Percentiles rank a stretch among this genome's conserved stretches.
These are phyloP conservation scores for Sesia apiformis DNA, from an alignment of 2,888 invertebrate genomes.

Conservation along the genomic window DNA sequence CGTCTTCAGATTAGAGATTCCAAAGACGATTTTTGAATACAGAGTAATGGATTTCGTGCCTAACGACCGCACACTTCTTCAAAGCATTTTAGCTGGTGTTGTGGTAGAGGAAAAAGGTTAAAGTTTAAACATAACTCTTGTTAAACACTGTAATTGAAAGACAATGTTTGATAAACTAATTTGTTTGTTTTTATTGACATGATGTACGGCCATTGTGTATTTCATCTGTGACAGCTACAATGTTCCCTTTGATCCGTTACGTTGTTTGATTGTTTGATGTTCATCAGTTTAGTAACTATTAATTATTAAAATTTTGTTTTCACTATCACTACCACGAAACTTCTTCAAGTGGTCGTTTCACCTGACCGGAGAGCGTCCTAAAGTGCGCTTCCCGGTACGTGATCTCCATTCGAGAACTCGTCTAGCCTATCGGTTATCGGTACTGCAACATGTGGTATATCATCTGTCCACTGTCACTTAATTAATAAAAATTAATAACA, in stretches of 20 bases:
- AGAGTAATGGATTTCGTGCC: background rate
- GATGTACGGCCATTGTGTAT: slow-evolving; percentile 8
- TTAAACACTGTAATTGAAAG: slow-evolving; percentile 15
- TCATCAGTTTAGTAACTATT: too few relatives aligned
- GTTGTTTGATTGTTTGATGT: slow-evolving; percentile 1
- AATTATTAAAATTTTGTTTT: background rate
- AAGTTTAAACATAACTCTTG: slow-evolving; percentile 8
- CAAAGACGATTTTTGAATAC: background rate
- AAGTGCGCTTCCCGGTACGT: too few relatives aligned
- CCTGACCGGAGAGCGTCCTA: too few relatives aligned
- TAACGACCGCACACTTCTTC: background rate
- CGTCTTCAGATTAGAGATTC: background rate
- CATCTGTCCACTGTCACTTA: too few relatives aligned
- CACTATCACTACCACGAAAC: background rate
- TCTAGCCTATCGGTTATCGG: too few relatives aligned
- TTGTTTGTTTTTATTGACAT: slow-evolving; percentile 9
- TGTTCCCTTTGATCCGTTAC: slow-evolving; percentile 3
- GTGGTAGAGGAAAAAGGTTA: slow-evolving; percentile 2
- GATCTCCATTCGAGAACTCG: too few relatives aligned
- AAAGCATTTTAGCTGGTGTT: background rate
- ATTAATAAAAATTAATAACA: too few relatives aligned
- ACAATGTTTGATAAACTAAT: slow-evolving; percentile 5
- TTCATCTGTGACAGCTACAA: slow-evolving; percentile 1
- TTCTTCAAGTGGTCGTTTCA: too few relatives aligned
- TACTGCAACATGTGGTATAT: too few relatives aligned